Evolutionary conservation across 1,140 invertebrate genomes (phyloP), one percentile per base, ranked within the genome.

Genomic region (Leptopilina clavipes): DNA sequence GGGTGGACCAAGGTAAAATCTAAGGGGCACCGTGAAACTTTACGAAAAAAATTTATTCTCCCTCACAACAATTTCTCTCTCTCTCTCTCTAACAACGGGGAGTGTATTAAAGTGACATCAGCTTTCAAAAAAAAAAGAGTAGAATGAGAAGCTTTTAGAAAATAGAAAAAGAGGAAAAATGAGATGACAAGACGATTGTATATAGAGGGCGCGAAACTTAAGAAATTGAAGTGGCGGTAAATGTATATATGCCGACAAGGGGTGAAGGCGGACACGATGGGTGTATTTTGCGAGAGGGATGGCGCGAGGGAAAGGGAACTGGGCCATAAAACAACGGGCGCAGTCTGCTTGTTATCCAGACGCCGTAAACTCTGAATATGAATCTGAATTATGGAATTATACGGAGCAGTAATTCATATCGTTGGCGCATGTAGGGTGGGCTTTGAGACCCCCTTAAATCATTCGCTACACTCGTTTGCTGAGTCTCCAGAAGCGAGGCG

Each of bases 301-400:
- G 19, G 75, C 14, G 45, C 71, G 70, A 11, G 71, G 45, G 40
- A 14, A 12, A 31, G 48, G 73, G n/a, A 37, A 52, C 37, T 75
- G 74, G 81, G 76, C 75, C 84, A 86, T 86, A 86, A 86, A 86
- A 86, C 85, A 86, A 85, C 83, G 81, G 81, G 83, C 85, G 82
- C 82, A 86, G 85, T 86, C 85, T 86, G 85, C 85, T 86, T 86
- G 85, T 86, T 86, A 86, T 83, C 85, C 85, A 86, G 84, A 82
- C 83, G 82, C 85, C 85, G 83, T 86, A 86, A 85, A 86, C 85
- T 86, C 84, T 73, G 85, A 81, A 83, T 86, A 86, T 86, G 85
- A 86, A 86, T 86, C 85, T 86, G 84, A 86, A 86, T 86, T 86
- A 86, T 86, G 85, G 85, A 86, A 85, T 86, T 86, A 86, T 86